Evolutionary conservation across 2,113 vertebrate genomes (phyloP).

Genomic region (Phylloscopus trochiloides): DNA sequence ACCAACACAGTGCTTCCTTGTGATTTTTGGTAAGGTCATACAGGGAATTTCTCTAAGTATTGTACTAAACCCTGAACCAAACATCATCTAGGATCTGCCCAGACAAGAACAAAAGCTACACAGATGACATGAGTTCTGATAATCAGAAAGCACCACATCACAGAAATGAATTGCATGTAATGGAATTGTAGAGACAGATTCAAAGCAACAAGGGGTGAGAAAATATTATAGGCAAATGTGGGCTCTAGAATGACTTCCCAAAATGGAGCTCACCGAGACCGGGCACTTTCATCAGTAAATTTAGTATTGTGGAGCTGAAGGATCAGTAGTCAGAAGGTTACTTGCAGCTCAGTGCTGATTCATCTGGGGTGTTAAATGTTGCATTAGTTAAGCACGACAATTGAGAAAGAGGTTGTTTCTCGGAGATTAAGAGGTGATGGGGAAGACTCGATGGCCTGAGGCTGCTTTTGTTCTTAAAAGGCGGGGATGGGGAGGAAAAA

Average conservation of each 20-base stretch:
- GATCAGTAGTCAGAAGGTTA: background rate
- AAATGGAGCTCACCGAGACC: background rate
- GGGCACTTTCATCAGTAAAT: background rate
- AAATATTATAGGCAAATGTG: background rate
- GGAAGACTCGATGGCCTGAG: background rate
- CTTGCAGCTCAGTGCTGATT: background rate
- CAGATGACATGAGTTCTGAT: background rate
- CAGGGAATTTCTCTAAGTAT: background rate
- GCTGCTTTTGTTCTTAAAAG: conserved; percentile 32
- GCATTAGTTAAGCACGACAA: conserved; percentile 1
- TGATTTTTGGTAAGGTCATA: background rate
- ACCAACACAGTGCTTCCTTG: background rate
- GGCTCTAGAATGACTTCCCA: background rate
- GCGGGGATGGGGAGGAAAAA: background rate
- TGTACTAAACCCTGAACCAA: background rate
- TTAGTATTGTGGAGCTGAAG: background rate
- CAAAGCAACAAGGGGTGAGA: background rate
- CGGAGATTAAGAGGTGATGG: conserved; percentile 24
- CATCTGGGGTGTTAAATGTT: background rate
- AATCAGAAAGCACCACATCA: background rate
- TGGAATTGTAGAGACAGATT: background rate
- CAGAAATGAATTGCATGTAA: background rate
- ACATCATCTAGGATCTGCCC: background rate
- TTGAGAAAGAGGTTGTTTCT: conserved; percentile 31
- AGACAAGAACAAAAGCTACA: background rate